These are phyloP conservation scores for Drosophila demipolita DNA, from an alignment of 2,888 invertebrate genomes.

Conservation along the genomic window DNA sequence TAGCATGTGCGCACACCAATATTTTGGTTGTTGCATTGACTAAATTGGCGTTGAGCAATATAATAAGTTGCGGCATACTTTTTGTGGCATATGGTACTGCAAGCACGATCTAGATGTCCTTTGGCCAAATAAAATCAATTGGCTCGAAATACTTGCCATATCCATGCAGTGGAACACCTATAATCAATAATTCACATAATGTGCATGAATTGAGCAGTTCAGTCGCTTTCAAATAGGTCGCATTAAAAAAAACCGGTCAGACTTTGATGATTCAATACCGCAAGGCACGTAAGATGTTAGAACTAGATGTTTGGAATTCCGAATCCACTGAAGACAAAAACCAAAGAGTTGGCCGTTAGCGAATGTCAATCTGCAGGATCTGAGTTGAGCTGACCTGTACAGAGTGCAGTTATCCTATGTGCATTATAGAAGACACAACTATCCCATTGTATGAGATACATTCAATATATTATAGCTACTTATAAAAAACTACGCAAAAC, in stretches of 20 bases:
- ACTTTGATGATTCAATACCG: background rate
- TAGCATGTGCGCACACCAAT: background rate
- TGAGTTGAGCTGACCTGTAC: background rate
- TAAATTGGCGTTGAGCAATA: background rate
- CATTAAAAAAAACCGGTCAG: background rate
- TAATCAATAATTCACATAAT: background rate
- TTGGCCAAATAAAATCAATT: background rate
- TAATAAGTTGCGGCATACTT: background rate
- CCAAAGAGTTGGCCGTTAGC: background rate
- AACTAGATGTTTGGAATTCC: background rate
- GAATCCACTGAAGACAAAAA: background rate
- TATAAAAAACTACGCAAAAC: background rate
- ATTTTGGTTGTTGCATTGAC: background rate
- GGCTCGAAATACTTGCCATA: background rate
- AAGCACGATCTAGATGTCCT: background rate
- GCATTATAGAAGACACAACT: background rate
- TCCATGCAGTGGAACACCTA: background rate
- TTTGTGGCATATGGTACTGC: accelerated
- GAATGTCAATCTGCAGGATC: background rate
- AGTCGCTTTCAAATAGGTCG: background rate
- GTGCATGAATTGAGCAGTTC: background rate
- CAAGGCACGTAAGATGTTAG: no score
- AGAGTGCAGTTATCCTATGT: background rate
- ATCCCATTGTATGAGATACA: background rate
- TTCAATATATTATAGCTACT: background rate